Percentiles rank a stretch among this genome's conserved stretches.
Evolutionary conservation across 2,888 invertebrate genomes (phyloP).

Genomic region (Euzophera pinguis): DNA sequence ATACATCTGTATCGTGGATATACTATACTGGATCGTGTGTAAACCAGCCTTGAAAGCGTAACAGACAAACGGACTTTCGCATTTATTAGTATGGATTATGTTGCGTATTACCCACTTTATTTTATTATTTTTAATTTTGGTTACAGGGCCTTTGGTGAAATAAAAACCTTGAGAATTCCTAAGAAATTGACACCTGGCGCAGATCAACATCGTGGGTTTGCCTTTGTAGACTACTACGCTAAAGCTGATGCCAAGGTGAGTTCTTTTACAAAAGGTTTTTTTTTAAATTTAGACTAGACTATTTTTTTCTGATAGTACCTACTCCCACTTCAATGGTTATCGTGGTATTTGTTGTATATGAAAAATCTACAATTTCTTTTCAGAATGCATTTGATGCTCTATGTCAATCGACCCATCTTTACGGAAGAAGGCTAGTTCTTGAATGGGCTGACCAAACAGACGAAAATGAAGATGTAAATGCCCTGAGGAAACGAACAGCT

Average conservation of each 20-base stretch:
- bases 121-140: slow-evolving; percentile 5
- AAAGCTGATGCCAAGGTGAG: slow-evolving; percentile 94
- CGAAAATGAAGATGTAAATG: slow-evolving; percentile 85
- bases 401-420: slow-evolving; percentile 98
- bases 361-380: slow-evolving; percentile 31
- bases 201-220: slow-evolving; percentile 95
- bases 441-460: slow-evolving; percentile 94
- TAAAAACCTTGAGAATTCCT: slow-evolving; percentile 93
- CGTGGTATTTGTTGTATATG: not conserved
- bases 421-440: slow-evolving; percentile 94
- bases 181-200: slow-evolving; percentile 89
- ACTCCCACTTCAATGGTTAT: too few species aligned
- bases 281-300: too few species aligned
- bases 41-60: too few species aligned
- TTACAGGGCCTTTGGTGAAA: slow-evolving; percentile 93
- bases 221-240: slow-evolving; percentile 95
- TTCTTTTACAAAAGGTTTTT: not conserved
- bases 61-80: too few species aligned
- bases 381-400: slow-evolving; percentile 94
- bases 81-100: too few species aligned
- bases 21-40: too few species aligned
- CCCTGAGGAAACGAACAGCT: slow-evolving; percentile 92
- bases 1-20: too few species aligned
- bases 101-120: not conserved
- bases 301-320: too few species aligned